phyloP scores from a whole-genome alignment of 2,888 invertebrate species.

The Netelia fuscicornis region DNA sequence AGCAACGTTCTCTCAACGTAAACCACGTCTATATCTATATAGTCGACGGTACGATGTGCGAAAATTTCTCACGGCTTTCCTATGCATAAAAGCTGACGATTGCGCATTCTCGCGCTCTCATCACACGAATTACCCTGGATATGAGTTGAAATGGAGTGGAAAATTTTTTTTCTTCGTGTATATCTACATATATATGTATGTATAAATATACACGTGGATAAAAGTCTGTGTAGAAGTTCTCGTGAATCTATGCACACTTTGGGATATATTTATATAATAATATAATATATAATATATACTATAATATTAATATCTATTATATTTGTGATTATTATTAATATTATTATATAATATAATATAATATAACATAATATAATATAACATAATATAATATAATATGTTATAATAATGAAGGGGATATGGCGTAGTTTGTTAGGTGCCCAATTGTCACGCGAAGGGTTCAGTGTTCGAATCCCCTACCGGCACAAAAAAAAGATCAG shows the following conservation, averaged over 20 bases:
- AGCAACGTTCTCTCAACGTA: conserved; percentile 22
- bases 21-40: neutral
- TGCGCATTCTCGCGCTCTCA: conserved; percentile 64
- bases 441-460: too few relatives aligned
- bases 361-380: too few relatives aligned
- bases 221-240: conserved; percentile 6
- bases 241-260: conserved; percentile 14
- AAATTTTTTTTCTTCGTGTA: conserved; percentile 15
- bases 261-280: neutral
- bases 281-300: neutral
- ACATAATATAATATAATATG: too few relatives aligned
- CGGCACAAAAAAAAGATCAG: too few relatives aligned
- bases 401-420: too few relatives aligned
- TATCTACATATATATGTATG: conserved; percentile 23
- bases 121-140: conserved; percentile 64
- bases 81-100: conserved; percentile 53
- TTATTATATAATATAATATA: too few relatives aligned
- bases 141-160: conserved; percentile 67
- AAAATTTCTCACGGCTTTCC: conserved; percentile 74
- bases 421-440: too few relatives aligned
- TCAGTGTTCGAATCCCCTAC: too few relatives aligned
- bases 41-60: conserved; percentile 53
- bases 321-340: too few relatives aligned
- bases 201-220: neutral
- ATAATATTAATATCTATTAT: too few relatives aligned